Conservation (phyloP, 1,140 invertebrate species). For the Formica exsecta region DNA sequence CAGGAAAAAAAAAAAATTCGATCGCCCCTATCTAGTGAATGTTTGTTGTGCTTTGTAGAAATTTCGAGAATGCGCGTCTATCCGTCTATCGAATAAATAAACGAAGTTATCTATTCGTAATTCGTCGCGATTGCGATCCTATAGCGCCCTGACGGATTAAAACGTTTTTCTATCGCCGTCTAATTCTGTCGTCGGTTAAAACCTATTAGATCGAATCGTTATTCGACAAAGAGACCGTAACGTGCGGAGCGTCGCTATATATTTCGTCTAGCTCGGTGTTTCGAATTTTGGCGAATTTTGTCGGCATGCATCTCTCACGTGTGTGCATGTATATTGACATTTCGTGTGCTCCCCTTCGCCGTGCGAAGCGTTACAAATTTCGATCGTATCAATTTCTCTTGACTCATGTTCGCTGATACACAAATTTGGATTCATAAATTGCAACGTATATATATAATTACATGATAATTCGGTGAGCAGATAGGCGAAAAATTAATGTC, state of each 20-base stretch:
- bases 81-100: slow-evolving; percentile 42
- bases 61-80: slow-evolving; percentile 43
- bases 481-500: slow-evolving; percentile 52
- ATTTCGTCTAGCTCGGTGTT: slow-evolving; percentile 22
- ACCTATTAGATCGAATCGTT: slow-evolving; percentile 42
- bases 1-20: background rate
- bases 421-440: slow-evolving; percentile 59
- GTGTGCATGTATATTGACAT: slow-evolving; percentile 38
- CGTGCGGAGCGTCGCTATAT: slow-evolving; percentile 11
- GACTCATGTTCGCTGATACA: slow-evolving; percentile 29
- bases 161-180: slow-evolving; percentile 34
- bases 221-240: slow-evolving; percentile 27
- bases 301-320: slow-evolving; percentile 17
- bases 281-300: slow-evolving; percentile 53
- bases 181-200: slow-evolving; percentile 49
- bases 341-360: background rate
- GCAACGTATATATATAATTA: slow-evolving; percentile 49
- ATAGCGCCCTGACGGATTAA: background rate
- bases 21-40: slow-evolving; percentile 31
- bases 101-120: slow-evolving; percentile 42
- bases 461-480: slow-evolving; percentile 35
- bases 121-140: slow-evolving; percentile 24
- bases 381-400: slow-evolving; percentile 36
- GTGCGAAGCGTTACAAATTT: slow-evolving; percentile 41
- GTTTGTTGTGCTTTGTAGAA: slow-evolving; percentile 28